Conservation (phyloP, 2,888 invertebrate genomes). For the Drosophila putrida region DNA sequence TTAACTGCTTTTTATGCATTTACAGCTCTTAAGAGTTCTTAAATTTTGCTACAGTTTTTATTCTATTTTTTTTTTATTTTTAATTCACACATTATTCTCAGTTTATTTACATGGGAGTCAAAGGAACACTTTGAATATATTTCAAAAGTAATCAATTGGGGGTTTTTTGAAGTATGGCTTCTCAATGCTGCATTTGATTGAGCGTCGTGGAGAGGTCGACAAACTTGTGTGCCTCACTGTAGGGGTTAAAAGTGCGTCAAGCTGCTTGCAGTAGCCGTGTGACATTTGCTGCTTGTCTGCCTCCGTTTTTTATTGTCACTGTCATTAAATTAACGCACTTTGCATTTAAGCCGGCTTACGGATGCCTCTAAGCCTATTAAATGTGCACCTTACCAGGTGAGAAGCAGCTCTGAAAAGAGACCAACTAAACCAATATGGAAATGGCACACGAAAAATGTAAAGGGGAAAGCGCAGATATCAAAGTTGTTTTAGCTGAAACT, state of each 20-base stretch:
- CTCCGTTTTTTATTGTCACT: constrained; percentile 30
- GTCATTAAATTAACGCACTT: constrained; percentile 69
- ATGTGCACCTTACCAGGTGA: constrained; percentile 31
- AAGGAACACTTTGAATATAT: background rate
- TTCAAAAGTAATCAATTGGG: background rate
- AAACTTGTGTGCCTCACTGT: constrained; percentile 24
- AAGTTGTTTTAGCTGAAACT: constrained; percentile 27
- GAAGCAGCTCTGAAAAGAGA: background rate
- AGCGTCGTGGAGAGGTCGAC: constrained; percentile 1
- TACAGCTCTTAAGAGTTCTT: background rate
- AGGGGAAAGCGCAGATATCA: constrained; percentile 1
- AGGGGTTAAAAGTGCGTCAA: constrained; percentile 10
- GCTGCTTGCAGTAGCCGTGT: constrained; percentile 7
- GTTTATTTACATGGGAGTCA: too few relatives aligned
- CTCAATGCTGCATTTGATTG: constrained; percentile 3
- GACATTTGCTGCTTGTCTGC: constrained; percentile 2
- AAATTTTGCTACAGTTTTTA: background rate
- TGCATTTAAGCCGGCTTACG: constrained; percentile 67
- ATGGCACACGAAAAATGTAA: background rate
- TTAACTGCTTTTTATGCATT: too few relatives aligned
- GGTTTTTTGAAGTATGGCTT: background rate
- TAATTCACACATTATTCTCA: background rate
- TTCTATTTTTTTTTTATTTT: background rate
- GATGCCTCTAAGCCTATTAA: constrained; percentile 64
- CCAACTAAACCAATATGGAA: constrained; percentile 8